A percentile compares a stretch with the other conserved stretches of the same genome.
Evolutionary conservation across 2,888 invertebrate genomes (phyloP).

Genomic region (Nipponacmea schrenckii): DNA sequence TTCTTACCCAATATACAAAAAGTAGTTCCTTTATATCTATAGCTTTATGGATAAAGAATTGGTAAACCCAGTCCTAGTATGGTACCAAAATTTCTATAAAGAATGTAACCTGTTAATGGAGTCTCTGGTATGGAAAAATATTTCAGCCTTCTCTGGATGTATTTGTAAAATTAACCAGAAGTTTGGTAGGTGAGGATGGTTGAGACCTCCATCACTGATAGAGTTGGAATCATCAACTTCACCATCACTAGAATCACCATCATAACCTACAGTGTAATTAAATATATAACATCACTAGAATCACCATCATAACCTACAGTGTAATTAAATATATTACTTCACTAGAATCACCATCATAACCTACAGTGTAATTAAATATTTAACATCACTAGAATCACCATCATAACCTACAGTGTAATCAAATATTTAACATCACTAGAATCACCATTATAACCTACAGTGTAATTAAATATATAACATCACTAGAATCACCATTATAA

Average conservation of each 20-base stretch:
- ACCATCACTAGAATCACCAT: slow-evolving; percentile 74
- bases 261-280: slow-evolving; percentile 70
- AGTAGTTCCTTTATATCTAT: no score
- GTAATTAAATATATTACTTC: no score
- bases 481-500: slow-evolving; percentile 75
- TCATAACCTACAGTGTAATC: slow-evolving; percentile 71
- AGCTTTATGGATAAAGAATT: no score
- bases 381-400: slow-evolving; percentile 74
- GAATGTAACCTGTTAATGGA: not conserved
- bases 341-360: slow-evolving; percentile 75
- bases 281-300: slow-evolving; percentile 73
- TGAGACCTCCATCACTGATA: slow-evolving; percentile 55
- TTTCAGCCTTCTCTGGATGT: slow-evolving; percentile 72
- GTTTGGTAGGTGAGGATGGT: slow-evolving; percentile 73
- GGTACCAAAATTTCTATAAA: no score
- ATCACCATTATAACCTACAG: slow-evolving; percentile 73
- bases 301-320: slow-evolving; percentile 73
- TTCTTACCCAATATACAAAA: no score
- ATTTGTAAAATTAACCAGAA: slow-evolving; percentile 79
- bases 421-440: slow-evolving; percentile 73
- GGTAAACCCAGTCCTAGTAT: no score
- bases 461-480: no score
- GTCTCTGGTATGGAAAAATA: slow-evolving; percentile 77
- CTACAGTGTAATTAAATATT: slow-evolving; percentile 58
- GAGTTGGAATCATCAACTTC: slow-evolving; percentile 72